Conservation (phyloP, 2,113 vertebrate genomes). For the Bubo scandiacus region DNA sequence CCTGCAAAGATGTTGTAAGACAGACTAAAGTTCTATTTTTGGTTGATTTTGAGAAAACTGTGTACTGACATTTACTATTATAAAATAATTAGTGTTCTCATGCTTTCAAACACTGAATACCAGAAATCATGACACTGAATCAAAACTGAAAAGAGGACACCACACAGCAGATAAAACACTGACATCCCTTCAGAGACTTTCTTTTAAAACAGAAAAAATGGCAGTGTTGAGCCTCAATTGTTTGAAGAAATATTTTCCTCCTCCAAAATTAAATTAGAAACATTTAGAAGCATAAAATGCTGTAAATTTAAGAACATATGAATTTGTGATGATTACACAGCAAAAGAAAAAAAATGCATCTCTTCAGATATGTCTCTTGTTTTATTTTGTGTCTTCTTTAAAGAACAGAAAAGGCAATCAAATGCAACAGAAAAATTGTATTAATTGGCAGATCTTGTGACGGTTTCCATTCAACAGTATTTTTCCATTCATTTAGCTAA, state of each 20-base stretch:
- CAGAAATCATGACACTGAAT: neutral
- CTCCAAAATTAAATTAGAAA: neutral
- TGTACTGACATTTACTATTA: neutral
- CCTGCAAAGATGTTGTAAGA: neutral
- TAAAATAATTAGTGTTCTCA: neutral
- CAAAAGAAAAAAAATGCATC: neutral
- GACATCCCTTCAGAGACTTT: neutral
- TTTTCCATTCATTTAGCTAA: neutral
- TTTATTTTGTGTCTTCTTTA: neutral
- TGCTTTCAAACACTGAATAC: neutral
- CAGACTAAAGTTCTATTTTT: neutral
- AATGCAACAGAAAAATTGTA: neutral
- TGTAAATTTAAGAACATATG: neutral
- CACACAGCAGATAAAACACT: neutral
- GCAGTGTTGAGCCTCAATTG: neutral
- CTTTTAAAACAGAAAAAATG: neutral
- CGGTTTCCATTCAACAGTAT: neutral
- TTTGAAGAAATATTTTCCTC: neutral
- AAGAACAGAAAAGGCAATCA: constrained; percentile 37
- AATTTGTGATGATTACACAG: neutral
- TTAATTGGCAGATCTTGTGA: constrained; percentile 3
- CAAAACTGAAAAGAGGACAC: neutral
- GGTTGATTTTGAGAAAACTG: neutral
- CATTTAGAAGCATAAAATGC: neutral
- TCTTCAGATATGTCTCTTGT: neutral